Evolutionary conservation across 1,140 invertebrate genomes (phyloP), one percentile per base, ranked within the genome.

Genomic region (Lanistes nyassanus): DNA sequence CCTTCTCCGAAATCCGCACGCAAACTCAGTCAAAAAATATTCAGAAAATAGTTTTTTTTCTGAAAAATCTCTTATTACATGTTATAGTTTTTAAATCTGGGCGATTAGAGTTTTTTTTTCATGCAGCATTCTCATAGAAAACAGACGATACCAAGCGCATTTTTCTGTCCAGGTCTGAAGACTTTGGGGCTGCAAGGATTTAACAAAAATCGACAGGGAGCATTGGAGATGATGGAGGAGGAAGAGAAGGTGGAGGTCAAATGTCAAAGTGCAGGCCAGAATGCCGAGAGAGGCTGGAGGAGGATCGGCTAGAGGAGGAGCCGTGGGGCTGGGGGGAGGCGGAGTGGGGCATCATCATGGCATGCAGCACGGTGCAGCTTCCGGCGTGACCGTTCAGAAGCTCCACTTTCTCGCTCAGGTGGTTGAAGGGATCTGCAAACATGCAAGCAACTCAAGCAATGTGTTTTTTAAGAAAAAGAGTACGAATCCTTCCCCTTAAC

Each of bases 241-340:
- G n/a, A 36, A 65, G 4, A 31, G 29, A 16, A 21, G 36, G 36
- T 39, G n/a, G 0, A 5, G 36, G 21, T 69, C 67, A 69, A 7
- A 69, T 53, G 67, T 69, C 67, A 53, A 69, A 69, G 19, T 53
- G 67, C 67, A 69, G n/a, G 67, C 37, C 67, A 29, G 67, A 69
- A 31, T 51, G 67, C 5, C 39, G 67, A 29, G 66, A 53, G 34
- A 23, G 36, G 67, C 42, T n/a, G 16, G 37, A 51, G 36, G 65
- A 67, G 36, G 65, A 42, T 37, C 21, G 19, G 26, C 65, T 23
- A 31, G 67, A 69, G 34, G 67, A 51, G n/a, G 67, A 51, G 36
- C 29, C 4, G 47, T 47, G 9, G 67, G 31, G 42, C 67, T 42
- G 31, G 5, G 62, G 62, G 29, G 29, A 60, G 56, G 11, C 23